Evolutionary conservation across 2,888 invertebrate genomes (phyloP).

Genomic region (Mythimna loreyi): DNA sequence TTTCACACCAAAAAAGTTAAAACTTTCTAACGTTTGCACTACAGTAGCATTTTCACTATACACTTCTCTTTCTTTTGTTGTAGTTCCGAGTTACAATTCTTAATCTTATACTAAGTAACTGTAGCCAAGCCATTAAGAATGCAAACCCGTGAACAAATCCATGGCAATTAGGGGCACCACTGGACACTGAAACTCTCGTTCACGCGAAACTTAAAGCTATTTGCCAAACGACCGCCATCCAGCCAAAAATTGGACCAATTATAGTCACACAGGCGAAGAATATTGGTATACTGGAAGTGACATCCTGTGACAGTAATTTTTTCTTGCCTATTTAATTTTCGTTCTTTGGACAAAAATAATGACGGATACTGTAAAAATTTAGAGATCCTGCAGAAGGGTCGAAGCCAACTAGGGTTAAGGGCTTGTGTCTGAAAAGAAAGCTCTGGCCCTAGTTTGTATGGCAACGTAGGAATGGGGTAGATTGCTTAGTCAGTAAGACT

Average conservation of each 20-base stretch:
- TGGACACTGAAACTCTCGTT: constrained; percentile 68
- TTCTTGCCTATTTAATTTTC: too few species aligned
- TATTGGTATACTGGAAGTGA: constrained; percentile 40
- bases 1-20: too few species aligned
- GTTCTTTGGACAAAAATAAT: background rate
- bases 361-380: too few species aligned
- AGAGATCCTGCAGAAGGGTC: too few species aligned
- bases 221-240: constrained; percentile 71
- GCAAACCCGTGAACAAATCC: constrained; percentile 50
- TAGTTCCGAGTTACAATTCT: background rate
- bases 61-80: background rate
- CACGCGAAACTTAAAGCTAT: constrained; percentile 71
- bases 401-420: too few species aligned
- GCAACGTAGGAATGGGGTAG: too few species aligned
- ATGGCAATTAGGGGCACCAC: constrained; percentile 65
- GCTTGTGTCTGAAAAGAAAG: too few species aligned
- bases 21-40: background rate
- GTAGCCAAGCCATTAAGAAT: constrained; percentile 17
- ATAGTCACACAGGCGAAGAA: constrained; percentile 55
- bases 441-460: too few species aligned
- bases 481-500: too few species aligned
- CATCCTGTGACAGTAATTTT: background rate
- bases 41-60: background rate
- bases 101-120: constrained; percentile 8
- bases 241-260: constrained; percentile 72